These are phyloP conservation scores for Brachionus koreanus DNA, from an alignment of 1,140 invertebrate genomes.

Conservation along the genomic window DNA sequence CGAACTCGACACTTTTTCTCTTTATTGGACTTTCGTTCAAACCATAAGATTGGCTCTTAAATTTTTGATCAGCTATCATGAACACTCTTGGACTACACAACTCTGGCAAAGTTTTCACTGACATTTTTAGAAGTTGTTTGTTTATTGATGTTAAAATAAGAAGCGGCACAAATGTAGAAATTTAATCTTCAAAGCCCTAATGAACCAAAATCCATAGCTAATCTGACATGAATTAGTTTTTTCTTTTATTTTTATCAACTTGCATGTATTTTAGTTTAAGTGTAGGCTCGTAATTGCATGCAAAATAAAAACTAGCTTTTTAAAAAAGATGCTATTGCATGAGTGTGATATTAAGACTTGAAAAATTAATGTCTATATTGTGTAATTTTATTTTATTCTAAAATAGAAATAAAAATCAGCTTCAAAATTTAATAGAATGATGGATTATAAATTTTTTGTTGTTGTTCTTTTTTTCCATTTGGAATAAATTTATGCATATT, in stretches of 20 bases:
- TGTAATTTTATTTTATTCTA: not conserved
- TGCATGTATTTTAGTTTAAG: not conserved
- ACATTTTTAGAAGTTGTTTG: not conserved
- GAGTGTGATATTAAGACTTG: not conserved
- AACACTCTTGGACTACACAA: not conserved
- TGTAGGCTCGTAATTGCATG: not conserved
- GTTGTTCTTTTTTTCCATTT: too few species aligned
- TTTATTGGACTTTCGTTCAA: not conserved
- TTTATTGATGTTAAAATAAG: not conserved
- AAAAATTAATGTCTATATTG: not conserved
- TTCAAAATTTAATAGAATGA: not conserved
- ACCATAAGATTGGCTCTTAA: slow-evolving; percentile 6
- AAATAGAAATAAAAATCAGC: not conserved
- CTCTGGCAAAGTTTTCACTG: slow-evolving; percentile 8
- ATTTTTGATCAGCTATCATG: slow-evolving; percentile 6
- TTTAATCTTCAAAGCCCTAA: slow-evolving; percentile 27
- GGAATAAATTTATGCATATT: too few species aligned
- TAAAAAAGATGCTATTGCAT: not conserved
- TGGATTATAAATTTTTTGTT: too few species aligned
- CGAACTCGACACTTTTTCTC: not conserved
- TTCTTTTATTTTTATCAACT: not conserved
- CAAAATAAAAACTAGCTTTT: not conserved
- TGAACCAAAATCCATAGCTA: not conserved
- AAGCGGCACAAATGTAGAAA: not conserved
- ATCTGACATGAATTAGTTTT: slow-evolving; percentile 15